Conservation (phyloP, 2,888 invertebrate genomes). For the Eueremaeus valkanovi region DNA sequence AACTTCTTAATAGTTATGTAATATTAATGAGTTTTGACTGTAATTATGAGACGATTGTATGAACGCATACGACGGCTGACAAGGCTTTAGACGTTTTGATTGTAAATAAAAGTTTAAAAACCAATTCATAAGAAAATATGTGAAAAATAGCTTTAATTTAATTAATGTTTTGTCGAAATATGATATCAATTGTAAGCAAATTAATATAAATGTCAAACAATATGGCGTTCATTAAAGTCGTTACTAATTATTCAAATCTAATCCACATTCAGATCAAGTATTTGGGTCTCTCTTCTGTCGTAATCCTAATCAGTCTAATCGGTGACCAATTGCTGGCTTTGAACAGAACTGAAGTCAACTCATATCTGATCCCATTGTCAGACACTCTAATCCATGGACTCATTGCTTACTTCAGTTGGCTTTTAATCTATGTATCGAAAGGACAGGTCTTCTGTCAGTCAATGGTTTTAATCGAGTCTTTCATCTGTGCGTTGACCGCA, state of each 20-base stretch:
- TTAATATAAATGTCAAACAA: not conserved
- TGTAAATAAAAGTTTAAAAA: not conserved
- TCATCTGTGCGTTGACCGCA: constrained; percentile 19
- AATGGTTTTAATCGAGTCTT: not conserved
- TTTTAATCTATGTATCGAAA: not conserved
- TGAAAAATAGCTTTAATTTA: not conserved
- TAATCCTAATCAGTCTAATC: not conserved
- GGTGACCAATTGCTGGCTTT: not conserved
- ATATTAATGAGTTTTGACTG: no score
- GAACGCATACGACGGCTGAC: no score
- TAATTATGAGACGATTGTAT: no score
- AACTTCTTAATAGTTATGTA: no score
- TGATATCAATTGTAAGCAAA: not conserved
- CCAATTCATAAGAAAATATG: not conserved
- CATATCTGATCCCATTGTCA: constrained; percentile 13
- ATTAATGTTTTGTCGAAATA: not conserved
- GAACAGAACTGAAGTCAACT: not conserved
- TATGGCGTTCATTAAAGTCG: not conserved
- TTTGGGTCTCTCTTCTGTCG: not conserved
- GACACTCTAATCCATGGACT: constrained; percentile 25
- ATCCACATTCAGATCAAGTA: not conserved
- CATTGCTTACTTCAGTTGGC: constrained; percentile 23
- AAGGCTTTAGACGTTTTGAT: no score
- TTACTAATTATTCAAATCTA: not conserved
- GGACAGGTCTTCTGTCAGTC: not conserved